These are phyloP conservation scores for Pseudomyrmex flavicornis DNA, from an alignment of 1,140 invertebrate genomes.

Conservation along the genomic window DNA sequence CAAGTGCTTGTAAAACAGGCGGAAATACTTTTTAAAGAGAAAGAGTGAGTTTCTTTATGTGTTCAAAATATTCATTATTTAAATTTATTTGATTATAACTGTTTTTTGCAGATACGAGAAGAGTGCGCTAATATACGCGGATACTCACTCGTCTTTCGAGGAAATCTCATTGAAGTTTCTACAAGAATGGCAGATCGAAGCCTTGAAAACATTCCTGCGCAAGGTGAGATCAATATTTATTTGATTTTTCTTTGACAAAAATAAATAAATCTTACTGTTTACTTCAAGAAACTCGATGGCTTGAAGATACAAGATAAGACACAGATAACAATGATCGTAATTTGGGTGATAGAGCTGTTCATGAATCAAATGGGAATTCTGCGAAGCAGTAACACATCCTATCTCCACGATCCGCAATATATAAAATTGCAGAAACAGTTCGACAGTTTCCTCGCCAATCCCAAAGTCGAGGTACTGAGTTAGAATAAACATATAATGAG, in stretches of 20 bases:
- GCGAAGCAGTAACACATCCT: constrained; percentile 84
- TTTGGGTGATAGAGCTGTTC: constrained; percentile 97
- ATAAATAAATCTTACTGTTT: neutral
- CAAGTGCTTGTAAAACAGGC: constrained; percentile 95
- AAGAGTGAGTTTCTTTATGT: constrained; percentile 86
- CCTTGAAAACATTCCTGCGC: constrained; percentile 94
- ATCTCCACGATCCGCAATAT: constrained; percentile 85
- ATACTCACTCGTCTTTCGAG: constrained; percentile 97
- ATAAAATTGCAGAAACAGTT: constrained; percentile 92
- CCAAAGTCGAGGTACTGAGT: constrained; percentile 86
- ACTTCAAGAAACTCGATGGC: constrained; percentile 85
- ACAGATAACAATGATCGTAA: constrained; percentile 95
- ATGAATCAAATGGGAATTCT: constrained; percentile 93
- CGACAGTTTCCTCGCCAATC: constrained; percentile 88
- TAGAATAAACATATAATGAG: constrained; percentile 15
- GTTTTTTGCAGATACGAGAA: constrained; percentile 88
- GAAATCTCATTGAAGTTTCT: constrained; percentile 97
- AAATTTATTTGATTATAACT: neutral
- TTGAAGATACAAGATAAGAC: constrained; percentile 89
- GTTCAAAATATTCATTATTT: constrained; percentile 1
- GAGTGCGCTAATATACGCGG: constrained; percentile 95
- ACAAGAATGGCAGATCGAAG: constrained; percentile 92
- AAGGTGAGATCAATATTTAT: constrained; percentile 86
- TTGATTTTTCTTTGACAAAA: neutral
- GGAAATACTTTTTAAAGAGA: constrained; percentile 93